Evolutionary conservation across 2,113 vertebrate genomes (phyloP).

Genomic region (Drymodes brunneopygia): DNA sequence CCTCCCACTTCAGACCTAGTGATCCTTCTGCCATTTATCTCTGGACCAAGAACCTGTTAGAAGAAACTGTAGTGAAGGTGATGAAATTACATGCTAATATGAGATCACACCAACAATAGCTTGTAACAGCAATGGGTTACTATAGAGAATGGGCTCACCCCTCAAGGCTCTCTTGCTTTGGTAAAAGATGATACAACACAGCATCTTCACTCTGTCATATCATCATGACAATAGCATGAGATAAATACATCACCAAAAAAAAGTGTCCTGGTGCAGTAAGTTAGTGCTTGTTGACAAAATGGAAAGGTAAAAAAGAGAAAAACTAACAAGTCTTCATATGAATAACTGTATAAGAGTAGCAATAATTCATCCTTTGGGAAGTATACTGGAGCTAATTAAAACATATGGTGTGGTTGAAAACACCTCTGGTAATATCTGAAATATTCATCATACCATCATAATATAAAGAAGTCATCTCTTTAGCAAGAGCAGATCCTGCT

Average conservation of each 20-base stretch:
- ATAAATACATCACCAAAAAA: neutral
- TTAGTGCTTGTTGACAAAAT: neutral
- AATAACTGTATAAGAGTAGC: neutral
- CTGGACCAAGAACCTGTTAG: neutral
- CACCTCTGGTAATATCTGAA: neutral
- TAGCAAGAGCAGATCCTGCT: neutral
- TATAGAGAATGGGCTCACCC: neutral
- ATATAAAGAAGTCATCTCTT: neutral
- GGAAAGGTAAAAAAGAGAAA: neutral
- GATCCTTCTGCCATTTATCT: neutral
- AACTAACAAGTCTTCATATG: neutral
- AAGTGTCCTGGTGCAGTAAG: neutral
- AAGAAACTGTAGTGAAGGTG: neutral
- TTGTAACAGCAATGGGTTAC: neutral
- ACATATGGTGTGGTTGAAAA: neutral
- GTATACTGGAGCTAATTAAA: neutral
- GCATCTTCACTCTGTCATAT: neutral
- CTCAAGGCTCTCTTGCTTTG: neutral
- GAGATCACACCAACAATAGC: neutral
- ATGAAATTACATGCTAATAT: neutral
- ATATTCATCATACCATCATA: neutral
- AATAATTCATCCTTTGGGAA: neutral
- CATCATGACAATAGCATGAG: neutral
- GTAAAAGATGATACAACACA: neutral
- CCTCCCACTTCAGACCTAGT: neutral